Base-by-base conservation (phyloP, 1,140 invertebrate species). In the Calosoma granatense region DNA sequence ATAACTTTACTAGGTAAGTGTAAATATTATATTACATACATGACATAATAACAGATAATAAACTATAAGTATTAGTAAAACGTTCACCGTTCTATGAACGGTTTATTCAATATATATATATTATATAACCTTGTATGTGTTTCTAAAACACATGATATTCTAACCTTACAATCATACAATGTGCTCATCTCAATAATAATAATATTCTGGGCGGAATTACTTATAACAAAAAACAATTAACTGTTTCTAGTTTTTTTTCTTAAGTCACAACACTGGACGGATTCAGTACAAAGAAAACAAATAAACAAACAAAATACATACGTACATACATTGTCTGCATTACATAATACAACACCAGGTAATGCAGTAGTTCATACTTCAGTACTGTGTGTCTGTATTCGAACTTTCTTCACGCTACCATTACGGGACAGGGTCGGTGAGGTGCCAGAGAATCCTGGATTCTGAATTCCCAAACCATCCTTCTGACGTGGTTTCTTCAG, bases 311-410 rank as follows among this genome's bases (percentile, higher is more conserved):
- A n/a, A n/a, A n/a, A n/a, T n/a, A n/a, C n/a, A n/a, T n/a, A n/a
- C n/a, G n/a, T n/a, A n/a, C n/a, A n/a, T n/a, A n/a, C n/a, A n/a
- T n/a, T n/a, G n/a, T n/a, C n/a, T n/a, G n/a, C n/a, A n/a, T n/a
- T n/a, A n/a, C n/a, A n/a, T n/a, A n/a, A n/a, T n/a, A n/a, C n/a
- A n/a, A n/a, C n/a, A n/a, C n/a, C n/a, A n/a, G n/a, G n/a, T n/a
- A 36, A 36, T 36, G n/a, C n/a, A 36, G 26, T 36, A 9, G n/a
- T 26, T 76, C 76, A 89, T 36, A 91, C 89, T 67, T 90, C 88
- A 1, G 89, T 92, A 60, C 88, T 90, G 63, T 89, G 87, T 14
- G 88, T 90, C 68, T 92, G 88, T 72, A 92, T 91, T 20, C 89
- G 79, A 12, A 92, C 89, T 76, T 91, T 90, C 66, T 91, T 91